These are phyloP conservation scores for Zaprionus ghesquierei DNA, from an alignment of 1,140 invertebrate genomes.

Conservation along the genomic window DNA sequence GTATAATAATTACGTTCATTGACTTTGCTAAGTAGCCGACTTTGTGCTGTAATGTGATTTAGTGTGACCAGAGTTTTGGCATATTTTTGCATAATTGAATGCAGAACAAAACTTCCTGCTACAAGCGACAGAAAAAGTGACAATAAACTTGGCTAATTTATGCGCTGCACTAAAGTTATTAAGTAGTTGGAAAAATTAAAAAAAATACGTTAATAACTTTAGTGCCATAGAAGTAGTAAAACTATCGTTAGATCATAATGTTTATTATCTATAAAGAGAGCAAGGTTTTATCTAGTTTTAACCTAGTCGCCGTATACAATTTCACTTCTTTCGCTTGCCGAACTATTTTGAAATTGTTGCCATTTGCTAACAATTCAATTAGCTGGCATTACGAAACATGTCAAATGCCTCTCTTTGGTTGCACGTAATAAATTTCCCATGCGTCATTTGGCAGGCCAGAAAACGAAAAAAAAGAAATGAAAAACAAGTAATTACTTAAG, in stretches of 20 bases:
- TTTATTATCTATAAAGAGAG: too few relatives aligned
- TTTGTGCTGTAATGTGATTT: constrained; percentile 75
- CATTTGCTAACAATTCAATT: constrained; percentile 52
- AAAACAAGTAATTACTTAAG: constrained; percentile 18
- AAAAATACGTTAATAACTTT: background rate
- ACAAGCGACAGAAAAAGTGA: background rate
- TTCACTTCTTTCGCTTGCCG: background rate
- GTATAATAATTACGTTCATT: constrained; percentile 80
- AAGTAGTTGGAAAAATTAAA: background rate
- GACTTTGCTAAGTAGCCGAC: constrained; percentile 78
- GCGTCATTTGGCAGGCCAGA: constrained; percentile 44
- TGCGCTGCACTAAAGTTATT: background rate
- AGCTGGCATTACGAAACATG: constrained; percentile 41
- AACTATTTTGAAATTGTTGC: background rate
- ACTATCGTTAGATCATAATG: too few relatives aligned
- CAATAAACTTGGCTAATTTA: background rate
- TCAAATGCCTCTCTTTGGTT: background rate
- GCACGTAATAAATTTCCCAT: constrained; percentile 51
- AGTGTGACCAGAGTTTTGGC: constrained; percentile 26
- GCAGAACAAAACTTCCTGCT: background rate
- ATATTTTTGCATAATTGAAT: constrained; percentile 73
- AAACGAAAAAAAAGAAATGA: constrained; percentile 20
- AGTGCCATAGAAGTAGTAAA: background rate
- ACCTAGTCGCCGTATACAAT: background rate
- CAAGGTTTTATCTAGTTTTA: background rate